Base-by-base conservation (phyloP, 2,888 invertebrate genomes). In the Chrysomela aeneicollis region DNA sequence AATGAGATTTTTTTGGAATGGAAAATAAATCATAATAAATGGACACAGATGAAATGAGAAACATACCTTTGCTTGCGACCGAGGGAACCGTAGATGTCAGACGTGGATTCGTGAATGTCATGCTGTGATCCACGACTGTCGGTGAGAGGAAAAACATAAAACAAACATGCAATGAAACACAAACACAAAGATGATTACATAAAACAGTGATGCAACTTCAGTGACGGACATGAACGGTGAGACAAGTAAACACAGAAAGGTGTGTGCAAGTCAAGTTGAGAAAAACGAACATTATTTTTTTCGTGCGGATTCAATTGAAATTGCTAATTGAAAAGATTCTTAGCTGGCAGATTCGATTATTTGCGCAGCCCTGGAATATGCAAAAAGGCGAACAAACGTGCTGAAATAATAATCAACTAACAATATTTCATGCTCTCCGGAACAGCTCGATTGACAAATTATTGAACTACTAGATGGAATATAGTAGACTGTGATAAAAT, bases 21-120 rank as follows among this genome's bases (percentile, higher is more conserved):
- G 18, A 46, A 21, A 37, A 63, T 30, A 37, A 61, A 57, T 21
- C 50, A 15, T 15, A n/a, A 58, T 3, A 63, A 49, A 53, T 21
- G 19, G n/a, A n/a, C n/a, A 22, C 22, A 47, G 50, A 46, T 19
- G 46, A 15, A 15, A 63, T 6, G n/a, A 47, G 50, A 73, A 78
- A 86, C 91, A 85, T 88, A 92, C 92, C 92, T 92, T 87, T 89
- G 91, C 80, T 90, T 90, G 82, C 91, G 88, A 81, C 86, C 84
- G 74, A 87, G 84, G 76, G 87, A 85, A 80, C 89, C 88, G 76
- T 88, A 88, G 79, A 86, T 88, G 82, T 92, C 92, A 70, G 91
- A 91, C 76, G 92, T 91, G 74, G 88, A 86, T 76, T 92, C 92
- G 74, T 89, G 85, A 79, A 91, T 86, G 82, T 91, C 91, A 85